Evolutionary conservation across 2,888 invertebrate genomes (phyloP).

Genomic region (Leptogaster cylindrica): DNA sequence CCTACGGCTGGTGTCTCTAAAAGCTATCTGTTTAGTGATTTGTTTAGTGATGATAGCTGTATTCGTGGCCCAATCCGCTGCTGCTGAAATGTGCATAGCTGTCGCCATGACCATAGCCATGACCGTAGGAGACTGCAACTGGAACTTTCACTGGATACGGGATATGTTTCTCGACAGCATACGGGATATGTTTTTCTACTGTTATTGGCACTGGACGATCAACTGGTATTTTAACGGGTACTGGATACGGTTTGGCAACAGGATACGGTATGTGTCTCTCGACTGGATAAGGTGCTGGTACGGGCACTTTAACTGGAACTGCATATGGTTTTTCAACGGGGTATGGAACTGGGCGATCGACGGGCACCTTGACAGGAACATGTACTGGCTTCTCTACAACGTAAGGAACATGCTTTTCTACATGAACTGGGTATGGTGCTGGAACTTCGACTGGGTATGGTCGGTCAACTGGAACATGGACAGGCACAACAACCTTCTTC

Average conservation of each 20-base stretch:
- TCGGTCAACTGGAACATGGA: conserved; percentile 68
- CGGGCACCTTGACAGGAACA: conserved; percentile 65
- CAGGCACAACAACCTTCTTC: conserved; percentile 67
- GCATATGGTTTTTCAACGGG: conserved; percentile 71
- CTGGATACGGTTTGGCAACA: conserved; percentile 71
- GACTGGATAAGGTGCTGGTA: conserved; percentile 74
- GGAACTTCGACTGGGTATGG: conserved; percentile 68
- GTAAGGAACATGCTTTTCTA: conserved; percentile 68
- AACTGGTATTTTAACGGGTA: conserved; percentile 76
- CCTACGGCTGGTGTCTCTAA: conserved; percentile 38
- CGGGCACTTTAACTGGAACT: conserved; percentile 76
- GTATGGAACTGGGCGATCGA: conserved; percentile 72
- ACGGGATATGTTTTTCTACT: conserved; percentile 69
- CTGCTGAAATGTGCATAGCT: conserved; percentile 65
- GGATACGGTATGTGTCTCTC: conserved; percentile 64
- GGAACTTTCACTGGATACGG: conserved; percentile 71
- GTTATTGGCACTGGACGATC: conserved; percentile 72
- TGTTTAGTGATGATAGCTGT: conserved; percentile 52
- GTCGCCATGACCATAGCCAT: conserved; percentile 46
- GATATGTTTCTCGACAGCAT: conserved; percentile 68
- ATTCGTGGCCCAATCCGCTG: conserved; percentile 61
- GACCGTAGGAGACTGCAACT: conserved; percentile 67
- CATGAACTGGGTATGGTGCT: conserved; percentile 67
- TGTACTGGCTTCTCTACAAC: conserved; percentile 74
- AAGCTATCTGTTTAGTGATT: conserved; percentile 20